phyloP scores from a whole-genome alignment of 2,797 vertebrate genomes.

The Atherinosoma microstoma region DNA sequence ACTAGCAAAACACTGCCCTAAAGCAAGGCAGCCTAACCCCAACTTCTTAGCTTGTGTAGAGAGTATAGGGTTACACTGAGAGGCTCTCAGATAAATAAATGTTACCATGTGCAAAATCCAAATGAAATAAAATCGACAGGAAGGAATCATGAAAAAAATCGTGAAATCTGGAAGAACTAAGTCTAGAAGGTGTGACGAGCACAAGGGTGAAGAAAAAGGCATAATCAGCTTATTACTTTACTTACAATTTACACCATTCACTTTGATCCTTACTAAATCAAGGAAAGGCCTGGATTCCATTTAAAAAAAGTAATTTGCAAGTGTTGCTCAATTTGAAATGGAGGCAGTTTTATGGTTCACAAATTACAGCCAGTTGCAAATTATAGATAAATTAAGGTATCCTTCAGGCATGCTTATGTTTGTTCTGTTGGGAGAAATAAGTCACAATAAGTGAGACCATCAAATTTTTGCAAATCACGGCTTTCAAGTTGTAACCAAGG shows the following conservation, averaged over 20 bases:
- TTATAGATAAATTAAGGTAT: conserved; percentile 6
- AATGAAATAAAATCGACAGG: not conserved
- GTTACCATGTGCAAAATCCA: not conserved
- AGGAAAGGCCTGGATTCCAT: not conserved
- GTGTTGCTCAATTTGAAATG: conserved; percentile 5
- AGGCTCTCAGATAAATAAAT: conserved; percentile 2
- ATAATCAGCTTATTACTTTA: conserved; percentile 9
- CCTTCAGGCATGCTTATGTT: conserved; percentile 4
- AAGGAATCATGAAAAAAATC: not conserved
- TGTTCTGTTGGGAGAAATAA: not conserved
- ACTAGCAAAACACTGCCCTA: not conserved
- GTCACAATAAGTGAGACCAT: not conserved
- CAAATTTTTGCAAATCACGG: not conserved
- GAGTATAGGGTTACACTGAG: not conserved
- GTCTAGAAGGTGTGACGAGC: not conserved
- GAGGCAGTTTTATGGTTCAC: conserved; percentile 1
- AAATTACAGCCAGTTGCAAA: not conserved
- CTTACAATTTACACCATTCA: conserved; percentile 7
- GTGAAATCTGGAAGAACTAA: not conserved
- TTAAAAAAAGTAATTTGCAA: conserved; percentile 9
- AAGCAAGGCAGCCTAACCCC: conserved; percentile 7
- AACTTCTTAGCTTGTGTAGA: not conserved
- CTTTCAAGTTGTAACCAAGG: not conserved
- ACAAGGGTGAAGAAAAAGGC: not conserved
- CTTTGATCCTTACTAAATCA: conserved; percentile 21